Conservation (phyloP, 1,140 invertebrate species). For the Ooceraea biroi region DNA sequence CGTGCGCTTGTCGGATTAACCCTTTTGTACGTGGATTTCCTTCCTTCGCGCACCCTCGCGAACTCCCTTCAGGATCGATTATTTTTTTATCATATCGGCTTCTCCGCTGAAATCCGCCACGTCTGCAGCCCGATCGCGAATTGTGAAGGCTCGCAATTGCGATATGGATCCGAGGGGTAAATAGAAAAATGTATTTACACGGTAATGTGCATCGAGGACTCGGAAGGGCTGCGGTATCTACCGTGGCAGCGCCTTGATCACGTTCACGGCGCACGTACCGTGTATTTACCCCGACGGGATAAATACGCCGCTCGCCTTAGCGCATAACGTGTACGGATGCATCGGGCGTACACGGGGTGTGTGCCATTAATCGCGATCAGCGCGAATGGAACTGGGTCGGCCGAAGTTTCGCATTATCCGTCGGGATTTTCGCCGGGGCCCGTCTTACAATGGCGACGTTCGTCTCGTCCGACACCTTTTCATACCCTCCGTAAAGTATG, state of each 20-base stretch:
- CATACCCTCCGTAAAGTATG: not conserved
- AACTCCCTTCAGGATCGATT: constrained; percentile 30
- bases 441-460: constrained; percentile 8
- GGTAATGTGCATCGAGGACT: constrained; percentile 17
- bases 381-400: constrained; percentile 45
- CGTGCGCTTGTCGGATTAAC: constrained; percentile 4
- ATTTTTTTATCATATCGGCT: constrained; percentile 24
- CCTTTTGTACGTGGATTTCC: constrained; percentile 7
- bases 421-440: constrained; percentile 27
- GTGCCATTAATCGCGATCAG: constrained; percentile 48
- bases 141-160: not conserved
- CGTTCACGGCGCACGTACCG: constrained; percentile 47
- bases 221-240: not conserved
- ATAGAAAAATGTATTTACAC: constrained; percentile 61
- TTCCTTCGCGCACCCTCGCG: not conserved
- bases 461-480: constrained; percentile 11
- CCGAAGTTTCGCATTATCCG: constrained; percentile 41
- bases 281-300: constrained; percentile 39
- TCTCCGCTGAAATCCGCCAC: constrained; percentile 26
- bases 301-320: constrained; percentile 55
- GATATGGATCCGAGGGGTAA: constrained; percentile 34
- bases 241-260: constrained; percentile 40
- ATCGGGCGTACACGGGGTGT: not conserved
- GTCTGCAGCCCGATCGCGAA: constrained; percentile 6
- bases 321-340: constrained; percentile 49